Evolutionary conservation across 1,140 invertebrate genomes (phyloP).

Genomic region (Propsilocerus akamusi): DNA sequence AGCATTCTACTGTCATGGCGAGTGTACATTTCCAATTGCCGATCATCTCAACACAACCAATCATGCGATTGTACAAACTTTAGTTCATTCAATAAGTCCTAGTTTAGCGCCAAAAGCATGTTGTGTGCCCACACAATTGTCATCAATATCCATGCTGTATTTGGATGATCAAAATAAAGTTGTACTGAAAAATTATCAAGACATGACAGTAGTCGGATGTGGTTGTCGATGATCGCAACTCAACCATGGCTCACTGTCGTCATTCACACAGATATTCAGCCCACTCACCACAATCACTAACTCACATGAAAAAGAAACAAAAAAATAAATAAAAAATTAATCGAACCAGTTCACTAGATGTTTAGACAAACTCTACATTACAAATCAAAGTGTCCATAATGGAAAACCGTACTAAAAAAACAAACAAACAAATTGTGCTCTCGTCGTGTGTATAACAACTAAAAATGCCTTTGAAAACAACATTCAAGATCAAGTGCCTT

Average conservation of each 20-base stretch:
- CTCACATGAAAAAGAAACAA: no score
- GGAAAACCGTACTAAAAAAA: no score
- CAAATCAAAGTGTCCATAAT: no score
- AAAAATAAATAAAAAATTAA: no score
- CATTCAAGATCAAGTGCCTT: no score
- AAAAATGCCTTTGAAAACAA: no score
- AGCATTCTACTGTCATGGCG: constrained; percentile 87
- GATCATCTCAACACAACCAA: constrained; percentile 94
- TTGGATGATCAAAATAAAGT: constrained; percentile 83
- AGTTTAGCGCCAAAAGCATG: constrained; percentile 76
- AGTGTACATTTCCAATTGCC: constrained; percentile 81
- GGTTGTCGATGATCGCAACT: constrained; percentile 77
- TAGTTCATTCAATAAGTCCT: constrained; percentile 84
- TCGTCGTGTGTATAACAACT: no score
- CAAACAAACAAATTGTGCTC: no score
- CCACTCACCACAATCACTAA: no score
- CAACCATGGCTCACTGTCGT: background rate
- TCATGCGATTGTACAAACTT: constrained; percentile 93
- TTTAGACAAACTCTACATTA: no score
- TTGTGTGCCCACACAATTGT: constrained; percentile 80
- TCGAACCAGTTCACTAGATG: no score
- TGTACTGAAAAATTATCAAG: constrained; percentile 90
- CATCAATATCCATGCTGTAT: constrained; percentile 85
- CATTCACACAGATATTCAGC: no score
- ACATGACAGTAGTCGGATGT: constrained; percentile 87